Percentiles rank a stretch among this genome's conserved stretches.
Conservation (phyloP, 2,797 vertebrate genomes). For the Anabas testudineus region DNA sequence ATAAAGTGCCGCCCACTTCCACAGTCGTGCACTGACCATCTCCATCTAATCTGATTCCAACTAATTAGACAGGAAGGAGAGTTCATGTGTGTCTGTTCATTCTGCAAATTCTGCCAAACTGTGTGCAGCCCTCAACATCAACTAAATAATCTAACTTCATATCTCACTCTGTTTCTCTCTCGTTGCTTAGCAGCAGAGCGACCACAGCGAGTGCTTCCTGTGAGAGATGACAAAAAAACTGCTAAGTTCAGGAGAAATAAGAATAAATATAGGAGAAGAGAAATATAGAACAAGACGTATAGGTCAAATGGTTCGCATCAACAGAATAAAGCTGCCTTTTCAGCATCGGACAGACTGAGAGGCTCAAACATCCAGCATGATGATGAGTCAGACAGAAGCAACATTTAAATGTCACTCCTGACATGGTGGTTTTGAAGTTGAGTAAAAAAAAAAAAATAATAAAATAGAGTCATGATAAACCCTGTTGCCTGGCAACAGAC, state of each 20-base stretch:
- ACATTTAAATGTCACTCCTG: constrained; percentile 5
- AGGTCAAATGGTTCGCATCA: too few relatives aligned
- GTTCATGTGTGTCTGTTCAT: constrained; percentile 34
- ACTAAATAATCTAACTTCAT: constrained; percentile 52
- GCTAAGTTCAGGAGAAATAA: too few relatives aligned
- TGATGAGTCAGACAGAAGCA: background rate
- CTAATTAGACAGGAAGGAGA: constrained; percentile 61
- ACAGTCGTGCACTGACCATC: constrained; percentile 5
- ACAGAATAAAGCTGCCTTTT: background rate
- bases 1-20: constrained; percentile 7
- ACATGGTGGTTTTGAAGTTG: background rate
- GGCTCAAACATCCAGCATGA: background rate
- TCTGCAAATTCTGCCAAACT: constrained; percentile 15
- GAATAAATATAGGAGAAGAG: too few relatives aligned
- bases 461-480: background rate
- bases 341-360: background rate
- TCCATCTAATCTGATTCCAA: constrained; percentile 50
- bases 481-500: constrained; percentile 27
- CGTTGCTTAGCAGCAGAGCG: constrained; percentile 63
- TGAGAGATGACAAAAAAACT: constrained; percentile 2
- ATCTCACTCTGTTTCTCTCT: constrained; percentile 19
- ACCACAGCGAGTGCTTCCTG: constrained; percentile 29
- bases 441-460: background rate
- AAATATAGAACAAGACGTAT: too few relatives aligned
- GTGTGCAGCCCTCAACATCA: constrained; percentile 12